Conservation (phyloP, 2,113 vertebrate species). For the Barnardius zonarius region DNA sequence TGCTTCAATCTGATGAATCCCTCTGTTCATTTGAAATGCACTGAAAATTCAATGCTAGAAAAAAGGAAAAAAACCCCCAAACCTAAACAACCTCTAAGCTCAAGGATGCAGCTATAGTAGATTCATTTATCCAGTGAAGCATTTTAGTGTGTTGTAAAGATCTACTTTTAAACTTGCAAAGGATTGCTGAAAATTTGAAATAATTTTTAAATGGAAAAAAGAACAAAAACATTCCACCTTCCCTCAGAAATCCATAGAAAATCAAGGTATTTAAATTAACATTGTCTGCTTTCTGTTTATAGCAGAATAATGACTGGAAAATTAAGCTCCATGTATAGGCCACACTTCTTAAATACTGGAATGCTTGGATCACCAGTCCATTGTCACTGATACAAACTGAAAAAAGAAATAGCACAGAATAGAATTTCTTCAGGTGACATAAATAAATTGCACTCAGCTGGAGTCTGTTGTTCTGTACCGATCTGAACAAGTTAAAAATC, state of each 20-base stretch:
- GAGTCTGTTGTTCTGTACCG: neutral
- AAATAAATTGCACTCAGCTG: neutral
- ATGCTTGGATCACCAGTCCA: neutral
- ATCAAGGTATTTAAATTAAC: neutral
- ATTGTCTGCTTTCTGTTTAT: neutral
- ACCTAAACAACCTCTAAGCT: neutral
- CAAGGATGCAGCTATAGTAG: neutral
- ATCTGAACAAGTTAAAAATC: neutral
- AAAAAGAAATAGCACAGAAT: neutral
- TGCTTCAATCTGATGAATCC: neutral
- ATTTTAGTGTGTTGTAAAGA: neutral
- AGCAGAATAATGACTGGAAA: neutral
- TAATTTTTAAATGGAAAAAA: neutral
- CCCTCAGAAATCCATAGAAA: neutral
- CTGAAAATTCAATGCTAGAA: neutral
- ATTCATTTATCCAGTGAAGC: neutral
- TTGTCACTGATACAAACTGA: neutral
- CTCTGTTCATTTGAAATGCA: neutral
- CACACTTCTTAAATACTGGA: neutral
- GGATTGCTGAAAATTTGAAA: neutral
- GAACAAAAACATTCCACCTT: neutral
- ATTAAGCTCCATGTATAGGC: neutral
- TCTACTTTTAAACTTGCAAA: neutral
- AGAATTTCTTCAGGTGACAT: neutral
- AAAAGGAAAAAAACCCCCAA: rapidly evolving